Base-by-base conservation (phyloP, 2,888 invertebrate genomes). In the Sinhomidia bicolor region DNA sequence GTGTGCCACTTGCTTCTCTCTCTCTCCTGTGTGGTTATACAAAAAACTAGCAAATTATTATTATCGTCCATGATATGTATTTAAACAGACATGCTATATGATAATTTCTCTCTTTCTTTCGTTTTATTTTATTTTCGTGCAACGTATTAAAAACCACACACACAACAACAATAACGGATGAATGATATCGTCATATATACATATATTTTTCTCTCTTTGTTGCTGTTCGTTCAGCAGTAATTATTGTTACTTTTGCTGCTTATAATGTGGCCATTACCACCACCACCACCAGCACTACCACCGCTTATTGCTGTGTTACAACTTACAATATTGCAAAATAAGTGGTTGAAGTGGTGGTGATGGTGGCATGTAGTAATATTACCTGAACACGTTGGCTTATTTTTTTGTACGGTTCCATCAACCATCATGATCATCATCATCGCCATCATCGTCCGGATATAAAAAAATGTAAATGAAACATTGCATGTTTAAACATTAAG, bases 71-170 rank as follows among this genome's bases (percentile, higher is more conserved):
- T 36, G 36, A 36, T 80, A 80, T n/a, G n/a, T n/a, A n/a, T 80
- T 78, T 80, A 80, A 80, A 62, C 36, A 80, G 80, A 80, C 80
- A 80, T 80, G 80, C 80, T 41, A 80, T 60, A 41, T 41, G 60
- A 62, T 80, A 78, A 78, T 78, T 54, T 76, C 76, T 51, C 51
- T 74, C 51, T 51, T 78, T 57, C 7, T 74, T n/a, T n/a, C n/a
- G n/a, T n/a, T n/a, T n/a, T n/a, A n/a, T n/a, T 41, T 41, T 20
- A 17, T 17, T 54, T 51, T 26, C 51, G 78, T 78, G 54, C 12
- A 26, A 44, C 23, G 32, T 65, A 65, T 65, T 65, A 32, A 62
- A 29, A 65, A 20, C 65, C 65, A 32, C 65, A 32, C 32, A 65
- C n/a, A 32, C 32, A 36, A 32, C 32, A 54, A 54, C 54, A 78